phyloP scores from a whole-genome alignment of 2,888 invertebrate genomes.

The Caradrina kadenii region DNA sequence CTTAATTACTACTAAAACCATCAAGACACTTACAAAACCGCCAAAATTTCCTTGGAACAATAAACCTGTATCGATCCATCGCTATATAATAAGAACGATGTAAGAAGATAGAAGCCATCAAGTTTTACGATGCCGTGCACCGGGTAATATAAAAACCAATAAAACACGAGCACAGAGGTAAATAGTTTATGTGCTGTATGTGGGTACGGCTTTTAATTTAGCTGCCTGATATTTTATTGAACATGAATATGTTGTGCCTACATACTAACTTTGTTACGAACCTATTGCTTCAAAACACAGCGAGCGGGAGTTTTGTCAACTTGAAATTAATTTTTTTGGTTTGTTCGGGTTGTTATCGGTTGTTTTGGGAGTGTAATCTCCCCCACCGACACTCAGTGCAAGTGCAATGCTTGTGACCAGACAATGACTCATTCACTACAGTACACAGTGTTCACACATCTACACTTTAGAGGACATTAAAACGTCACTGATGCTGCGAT shows the following conservation, averaged over 20 bases:
- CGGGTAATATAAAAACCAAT: slow-evolving; percentile 68
- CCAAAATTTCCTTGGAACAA: slow-evolving; percentile 35
- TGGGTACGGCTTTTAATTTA: slow-evolving; percentile 56
- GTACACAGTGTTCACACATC: no score
- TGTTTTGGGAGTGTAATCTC: no score
- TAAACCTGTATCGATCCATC: slow-evolving; percentile 53
- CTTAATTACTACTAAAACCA: no score
- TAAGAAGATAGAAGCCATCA: slow-evolving; percentile 65
- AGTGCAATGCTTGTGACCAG: no score
- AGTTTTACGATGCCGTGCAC: slow-evolving; percentile 68
- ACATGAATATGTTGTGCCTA: slow-evolving; percentile 6
- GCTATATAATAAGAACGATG: slow-evolving; percentile 56
- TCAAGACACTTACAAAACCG: slow-evolving; percentile 5
- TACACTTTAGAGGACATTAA: no score
- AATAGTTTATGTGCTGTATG: slow-evolving; percentile 58
- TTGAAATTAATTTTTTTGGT: no score
- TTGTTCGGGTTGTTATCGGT: no score
- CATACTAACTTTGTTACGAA: neutral
- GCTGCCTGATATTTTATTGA: slow-evolving; percentile 51
- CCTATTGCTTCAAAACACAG: no score
- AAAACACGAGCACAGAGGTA: slow-evolving; percentile 63
- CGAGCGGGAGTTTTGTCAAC: no score
- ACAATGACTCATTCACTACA: no score
- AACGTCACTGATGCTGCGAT: no score
- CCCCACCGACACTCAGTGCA: no score